Base-by-base conservation (phyloP, 2,888 invertebrate genomes). In the Bibio marci region DNA sequence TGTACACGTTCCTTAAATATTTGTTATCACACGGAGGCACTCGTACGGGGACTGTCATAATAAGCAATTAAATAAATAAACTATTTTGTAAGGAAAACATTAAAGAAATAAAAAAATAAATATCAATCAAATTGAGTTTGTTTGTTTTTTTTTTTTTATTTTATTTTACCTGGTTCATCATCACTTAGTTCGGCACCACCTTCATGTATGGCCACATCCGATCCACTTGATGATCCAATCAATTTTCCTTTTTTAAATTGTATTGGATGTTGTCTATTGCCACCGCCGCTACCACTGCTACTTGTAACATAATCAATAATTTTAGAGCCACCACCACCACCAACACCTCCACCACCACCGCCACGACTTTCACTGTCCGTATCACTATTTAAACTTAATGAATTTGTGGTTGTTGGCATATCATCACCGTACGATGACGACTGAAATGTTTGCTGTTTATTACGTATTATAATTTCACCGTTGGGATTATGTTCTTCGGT, bases 141-240 rank as follows among this genome's bases (percentile, higher is more conserved):
- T 28, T 28, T 28, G 28, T 10, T 28, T 12, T 28, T 10, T 28
- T 10, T 12, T 28, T 28, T 12, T 53, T 62, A 13, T 3, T 36
- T 28, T 28, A 11, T 14, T 15, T 58, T 69, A 71, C 71, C 71
- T 69, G 71, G 69, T 60, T 71, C 71, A 54, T 70, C 70, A 51
- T 71, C 70, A 53, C 71, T 71, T 44, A 71, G 62, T 51, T 73
- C 72, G 34, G 69, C 69, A 41, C 73, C 73, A 42, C 61, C 63
- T 57, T 73, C 73, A 54, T 73, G 73, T 43, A 73, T 61, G 43
- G 73, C 73, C 42, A 73, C 64, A 53, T 74, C 73, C 27, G 72
- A 72, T 39, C 71, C 73, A 52, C 73, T 73, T 43, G 72, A 73
- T 50, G 71, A 72, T 47, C 71, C 71, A 41, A 70, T 55, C 28